A percentile compares a stretch with the other conserved stretches of the same genome.
Evolutionary conservation across 2,113 vertebrate genomes (phyloP).

Genomic region (Edolisoma coerulescens): DNA sequence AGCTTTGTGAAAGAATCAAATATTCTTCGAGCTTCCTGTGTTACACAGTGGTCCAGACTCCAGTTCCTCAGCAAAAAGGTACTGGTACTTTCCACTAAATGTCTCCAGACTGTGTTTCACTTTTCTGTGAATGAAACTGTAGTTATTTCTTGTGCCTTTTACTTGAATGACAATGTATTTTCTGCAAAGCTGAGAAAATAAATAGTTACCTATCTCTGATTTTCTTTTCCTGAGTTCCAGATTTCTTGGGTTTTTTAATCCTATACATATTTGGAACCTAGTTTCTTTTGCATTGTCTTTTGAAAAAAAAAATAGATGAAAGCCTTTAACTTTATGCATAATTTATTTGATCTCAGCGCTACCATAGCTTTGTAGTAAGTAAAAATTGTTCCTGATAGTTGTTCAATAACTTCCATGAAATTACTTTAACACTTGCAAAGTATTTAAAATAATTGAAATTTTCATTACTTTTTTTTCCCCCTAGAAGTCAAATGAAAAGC

Average conservation of each 20-base stretch:
- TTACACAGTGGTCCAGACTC: background rate
- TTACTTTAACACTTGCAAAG: background rate
- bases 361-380: background rate
- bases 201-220: background rate
- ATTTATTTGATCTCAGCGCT: background rate
- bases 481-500: background rate
- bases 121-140: background rate
- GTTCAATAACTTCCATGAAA: background rate
- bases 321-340: background rate
- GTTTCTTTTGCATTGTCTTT: background rate
- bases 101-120: background rate
- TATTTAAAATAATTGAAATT: background rate
- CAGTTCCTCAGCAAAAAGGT: background rate
- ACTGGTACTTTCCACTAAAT: background rate
- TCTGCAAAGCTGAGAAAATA: background rate
- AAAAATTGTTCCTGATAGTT: background rate
- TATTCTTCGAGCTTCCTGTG: background rate
- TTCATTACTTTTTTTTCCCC: rapidly evolving
- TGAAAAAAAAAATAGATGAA: background rate
- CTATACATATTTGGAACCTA: background rate
- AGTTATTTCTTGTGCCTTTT: background rate
- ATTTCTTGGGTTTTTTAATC: background rate
- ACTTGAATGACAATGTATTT: background rate
- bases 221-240: background rate
- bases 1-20: background rate